Percentiles rank a stretch among this genome's conserved stretches.
These are phyloP conservation scores for Manis pentadactyla DNA, from an alignment of 2,797 vertebrate species.

Conservation along the genomic window DNA sequence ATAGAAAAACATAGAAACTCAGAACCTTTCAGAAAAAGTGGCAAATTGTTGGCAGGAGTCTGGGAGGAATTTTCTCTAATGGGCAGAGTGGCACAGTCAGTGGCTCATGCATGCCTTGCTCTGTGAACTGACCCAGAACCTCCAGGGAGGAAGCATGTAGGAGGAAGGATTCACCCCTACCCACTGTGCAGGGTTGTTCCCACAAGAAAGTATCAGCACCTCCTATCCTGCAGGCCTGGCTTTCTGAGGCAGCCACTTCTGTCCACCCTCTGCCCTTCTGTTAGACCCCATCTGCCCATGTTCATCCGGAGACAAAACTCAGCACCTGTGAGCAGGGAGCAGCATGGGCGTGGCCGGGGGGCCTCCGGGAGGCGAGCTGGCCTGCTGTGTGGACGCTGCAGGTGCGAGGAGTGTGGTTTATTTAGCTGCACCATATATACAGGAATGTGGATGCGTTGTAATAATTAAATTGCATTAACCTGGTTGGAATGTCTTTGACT, in stretches of 20 bases:
- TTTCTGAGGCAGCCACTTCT: neutral
- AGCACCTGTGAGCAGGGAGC: neutral
- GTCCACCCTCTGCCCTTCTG: fast-evolving
- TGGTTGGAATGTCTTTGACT: neutral
- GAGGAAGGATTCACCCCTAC: neutral
- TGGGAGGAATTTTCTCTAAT: neutral
- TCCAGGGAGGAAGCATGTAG: neutral
- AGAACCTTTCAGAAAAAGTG: neutral
- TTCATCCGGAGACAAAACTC: neutral
- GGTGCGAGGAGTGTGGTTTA: neutral
- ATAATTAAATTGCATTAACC: neutral
- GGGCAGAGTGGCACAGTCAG: neutral
- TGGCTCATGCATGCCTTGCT: neutral
- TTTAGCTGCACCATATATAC: neutral
- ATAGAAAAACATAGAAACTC: neutral
- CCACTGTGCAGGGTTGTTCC: neutral
- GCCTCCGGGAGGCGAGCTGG: fast-evolving
- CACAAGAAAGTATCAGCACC: neutral
- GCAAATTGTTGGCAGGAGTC: neutral
- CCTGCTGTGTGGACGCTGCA: neutral
- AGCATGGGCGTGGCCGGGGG: fast-evolving
- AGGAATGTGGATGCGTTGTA: neutral
- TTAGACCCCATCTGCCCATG: neutral
- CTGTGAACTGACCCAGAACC: neutral
- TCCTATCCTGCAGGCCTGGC: neutral